phyloP scores from a whole-genome alignment of 2,797 vertebrate species.

The Eulemur mongoz region DNA sequence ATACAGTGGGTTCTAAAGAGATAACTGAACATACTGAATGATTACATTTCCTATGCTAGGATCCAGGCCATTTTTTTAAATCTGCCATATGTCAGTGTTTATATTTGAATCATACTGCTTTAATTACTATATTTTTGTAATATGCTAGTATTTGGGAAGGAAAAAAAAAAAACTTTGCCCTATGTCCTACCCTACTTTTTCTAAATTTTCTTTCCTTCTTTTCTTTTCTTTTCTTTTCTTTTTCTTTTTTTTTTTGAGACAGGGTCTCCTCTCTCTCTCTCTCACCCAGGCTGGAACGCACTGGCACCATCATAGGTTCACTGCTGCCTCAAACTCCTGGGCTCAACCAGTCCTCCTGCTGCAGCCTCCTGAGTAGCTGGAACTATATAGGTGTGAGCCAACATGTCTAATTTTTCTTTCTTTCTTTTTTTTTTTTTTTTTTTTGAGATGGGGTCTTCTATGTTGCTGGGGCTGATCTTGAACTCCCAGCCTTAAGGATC shows the following conservation, averaged over 20 bases:
- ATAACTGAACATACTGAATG: neutral
- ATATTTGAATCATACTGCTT: slow-evolving; percentile 6
- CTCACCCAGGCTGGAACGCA: neutral
- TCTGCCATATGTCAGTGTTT: neutral
- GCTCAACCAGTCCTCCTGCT: neutral
- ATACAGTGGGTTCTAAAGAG: neutral
- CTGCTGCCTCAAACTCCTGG: neutral
- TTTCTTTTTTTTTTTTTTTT: neutral
- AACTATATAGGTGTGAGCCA: neutral
- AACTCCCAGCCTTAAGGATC: neutral
- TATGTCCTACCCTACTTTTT: neutral
- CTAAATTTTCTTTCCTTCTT: neutral
- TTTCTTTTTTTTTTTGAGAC: no score
- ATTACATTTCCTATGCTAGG: neutral
- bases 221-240: neutral
- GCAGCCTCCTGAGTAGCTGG: neutral
- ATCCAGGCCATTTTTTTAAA: neutral
- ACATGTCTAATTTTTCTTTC: neutral
- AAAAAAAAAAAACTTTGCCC: neutral
- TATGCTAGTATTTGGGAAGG: neutral
- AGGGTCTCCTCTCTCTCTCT: no score
- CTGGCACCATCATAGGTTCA: neutral
- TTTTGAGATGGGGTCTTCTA: neutral
- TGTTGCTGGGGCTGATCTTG: neutral
- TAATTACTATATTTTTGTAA: neutral